Base-by-base conservation (phyloP, 2,113 vertebrate species). In the Notothenia rossii region DNA sequence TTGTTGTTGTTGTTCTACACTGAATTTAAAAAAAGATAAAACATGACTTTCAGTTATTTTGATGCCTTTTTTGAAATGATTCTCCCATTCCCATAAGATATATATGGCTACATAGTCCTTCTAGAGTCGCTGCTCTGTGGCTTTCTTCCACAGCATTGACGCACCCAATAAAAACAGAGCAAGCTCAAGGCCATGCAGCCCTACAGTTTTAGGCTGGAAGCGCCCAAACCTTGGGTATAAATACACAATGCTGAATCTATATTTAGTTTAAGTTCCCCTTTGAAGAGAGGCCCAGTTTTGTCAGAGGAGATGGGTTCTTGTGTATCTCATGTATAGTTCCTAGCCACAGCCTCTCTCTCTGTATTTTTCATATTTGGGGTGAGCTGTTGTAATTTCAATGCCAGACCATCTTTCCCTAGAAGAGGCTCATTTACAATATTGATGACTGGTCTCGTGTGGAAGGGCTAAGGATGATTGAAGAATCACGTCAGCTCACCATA, bases 371-470 rank as follows among this genome's bases (percentile, higher is more conserved):
- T 93, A 91, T 94, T 91, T 91, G 88, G 86, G 77, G 81, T 78
- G 81, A 88, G 88, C 85, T 86, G 84, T 83, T 89, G 85, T 82
- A 85, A 84, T 91, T 88, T 76, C 69, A 65, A 73, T 80, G 81
- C 78, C 88, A 88, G 88, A 86, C 89, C 90, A 83, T 76, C 79
- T 75, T 82, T 91, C 81, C 90, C 81, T 86, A 59, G 79, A 90
- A 88, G 86, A 91, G 92, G 82, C 89, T 92, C 86, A 90, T 94
- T 93, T 95, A 90, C 91, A 93, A 90, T 94, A 95, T 93, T 93
- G 92, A 94, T 94, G 93, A 87, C 69, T 81, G 82, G 78, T 86
- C 82, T 81, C 90, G 86, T 88, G 79, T 82, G 75, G 82, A 81
- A 79, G 76, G 88, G 91, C 91, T 74, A 61, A 83, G 74, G 77